Evolutionary conservation across 2,888 invertebrate genomes (phyloP), one percentile per base, ranked within the genome.

Genomic region (Lacanobia oleracea): DNA sequence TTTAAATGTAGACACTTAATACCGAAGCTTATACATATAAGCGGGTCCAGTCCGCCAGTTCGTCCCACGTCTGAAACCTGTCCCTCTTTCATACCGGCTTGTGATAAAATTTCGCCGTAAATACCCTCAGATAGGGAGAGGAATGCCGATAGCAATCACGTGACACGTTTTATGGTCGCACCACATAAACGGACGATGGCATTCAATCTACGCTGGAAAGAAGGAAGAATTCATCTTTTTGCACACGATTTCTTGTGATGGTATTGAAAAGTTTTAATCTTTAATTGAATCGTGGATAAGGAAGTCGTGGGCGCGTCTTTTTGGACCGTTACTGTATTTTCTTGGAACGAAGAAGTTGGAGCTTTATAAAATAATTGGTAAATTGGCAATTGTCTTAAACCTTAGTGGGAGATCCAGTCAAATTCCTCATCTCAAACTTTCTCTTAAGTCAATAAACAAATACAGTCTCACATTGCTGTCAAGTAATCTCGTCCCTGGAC

Each of bases 41-140:
- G 66, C 76, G 62, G 64, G 56, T 53, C 72, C 81, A 77, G 56
- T 66, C 65, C 67, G 80, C 84, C 79, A 79, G 86, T 86, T 84
- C 90, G 77, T 86, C 89, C 90, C 88, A 90, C 89, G 88, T 86
- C 81, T 63, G 59, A 70, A 88, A 89, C 91, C 88, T 87, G 90
- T 89, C 87, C 83, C 75, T 75, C 77, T 79, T 83, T 79, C 82
- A 82, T 83, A 86, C 86, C 83, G 89, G 88, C 86, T 85, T 85
- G 90, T 88, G 90, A 91, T 91, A 91, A 90, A 90, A 91, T 90
- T 90, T 90, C 86, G 86, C 89, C 82, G 89, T 89, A 91, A 91
- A 91, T 89, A 90, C 87, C 84, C 81, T 79, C 79, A 83, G 89
- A 91, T 90, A 88, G 84, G 82, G 81, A 74, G 74, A 83, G 89